A percentile compares a stretch with the other conserved stretches of the same genome.
Evolutionary conservation across 1,140 invertebrate species (phyloP).

Genomic region (Brachionus sp.): DNA sequence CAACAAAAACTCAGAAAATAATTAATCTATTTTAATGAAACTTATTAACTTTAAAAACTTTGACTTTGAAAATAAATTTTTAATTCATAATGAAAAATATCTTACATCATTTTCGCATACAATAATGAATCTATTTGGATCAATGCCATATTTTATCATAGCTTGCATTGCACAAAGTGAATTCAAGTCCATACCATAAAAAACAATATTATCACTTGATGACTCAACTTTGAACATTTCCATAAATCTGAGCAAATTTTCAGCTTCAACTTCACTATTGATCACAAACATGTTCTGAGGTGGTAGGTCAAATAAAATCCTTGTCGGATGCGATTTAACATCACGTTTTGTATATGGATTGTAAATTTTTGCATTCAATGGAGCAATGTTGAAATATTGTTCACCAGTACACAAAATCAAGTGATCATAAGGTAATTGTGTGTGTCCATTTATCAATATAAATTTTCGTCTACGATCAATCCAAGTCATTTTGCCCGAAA

Average conservation of each 20-base stretch:
- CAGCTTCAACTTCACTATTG: conserved; percentile 57
- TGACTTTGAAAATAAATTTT: neutral
- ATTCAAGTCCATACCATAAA: conserved; percentile 36
- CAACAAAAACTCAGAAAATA: too few species aligned
- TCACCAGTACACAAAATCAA: conserved; percentile 55
- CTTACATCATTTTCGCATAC: neutral
- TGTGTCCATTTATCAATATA: conserved; percentile 52
- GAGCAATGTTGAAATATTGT: conserved; percentile 55
- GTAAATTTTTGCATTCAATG: conserved; percentile 51
- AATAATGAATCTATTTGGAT: neutral
- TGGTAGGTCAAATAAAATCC: conserved; percentile 48
- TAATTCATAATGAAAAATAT: neutral
- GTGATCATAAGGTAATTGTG: conserved; percentile 58
- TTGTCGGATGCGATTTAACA: conserved; percentile 50
- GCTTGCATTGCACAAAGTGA: conserved; percentile 14
- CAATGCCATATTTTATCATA: neutral
- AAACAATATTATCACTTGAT: neutral
- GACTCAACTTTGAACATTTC: conserved; percentile 47
- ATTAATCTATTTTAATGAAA: too few species aligned
- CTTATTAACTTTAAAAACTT: too few species aligned
- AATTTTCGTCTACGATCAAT: conserved; percentile 57
- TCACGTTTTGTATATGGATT: conserved; percentile 29
- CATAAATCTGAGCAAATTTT: conserved; percentile 53
- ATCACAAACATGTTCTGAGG: conserved; percentile 56
- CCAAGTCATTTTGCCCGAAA: conserved; percentile 57